These are phyloP conservation scores for Drosophila gaucha DNA, from an alignment of 2,888 invertebrate genomes.

Conservation along the genomic window DNA sequence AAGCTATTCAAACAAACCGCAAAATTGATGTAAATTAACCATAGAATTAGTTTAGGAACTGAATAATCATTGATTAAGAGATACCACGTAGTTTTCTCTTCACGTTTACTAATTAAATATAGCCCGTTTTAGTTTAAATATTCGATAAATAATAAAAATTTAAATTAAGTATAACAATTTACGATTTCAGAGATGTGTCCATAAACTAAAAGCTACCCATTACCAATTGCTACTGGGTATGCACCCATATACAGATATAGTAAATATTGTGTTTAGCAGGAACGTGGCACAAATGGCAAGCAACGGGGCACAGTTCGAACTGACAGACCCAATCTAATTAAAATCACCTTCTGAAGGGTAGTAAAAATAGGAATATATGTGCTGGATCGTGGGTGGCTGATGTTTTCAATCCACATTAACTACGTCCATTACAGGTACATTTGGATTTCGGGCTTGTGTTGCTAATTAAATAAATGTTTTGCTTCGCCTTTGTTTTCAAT, in stretches of 20 bases:
- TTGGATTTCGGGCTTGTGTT: constrained; percentile 13
- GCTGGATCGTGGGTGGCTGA: constrained; percentile 1
- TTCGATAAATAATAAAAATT: too few species aligned
- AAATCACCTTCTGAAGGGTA: constrained; percentile 68
- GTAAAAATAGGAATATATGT: constrained; percentile 6
- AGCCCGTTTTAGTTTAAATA: not conserved
- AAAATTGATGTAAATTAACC: constrained; percentile 47
- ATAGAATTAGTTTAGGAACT: not conserved
- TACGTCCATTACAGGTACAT: constrained; percentile 18
- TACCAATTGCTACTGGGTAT: constrained; percentile 1
- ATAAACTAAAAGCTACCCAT: not conserved
- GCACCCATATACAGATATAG: constrained; percentile 1
- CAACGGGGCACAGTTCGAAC: constrained; percentile 16
- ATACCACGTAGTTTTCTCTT: not conserved
- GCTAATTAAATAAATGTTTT: constrained; percentile 35
- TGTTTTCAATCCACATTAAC: not conserved
- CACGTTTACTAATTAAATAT: too few species aligned
- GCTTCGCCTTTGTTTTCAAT: constrained; percentile 17
- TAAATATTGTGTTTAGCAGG: constrained; percentile 25
- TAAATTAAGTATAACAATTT: too few species aligned
- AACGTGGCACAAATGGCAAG: constrained; percentile 35
- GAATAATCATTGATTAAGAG: not conserved
- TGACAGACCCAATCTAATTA: constrained; percentile 69
- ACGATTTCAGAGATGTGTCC: too few species aligned
- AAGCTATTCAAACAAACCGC: too few species aligned